Evolutionary conservation across 2,888 invertebrate species (phyloP).

Genomic region (Scaptomyza caliginosa): DNA sequence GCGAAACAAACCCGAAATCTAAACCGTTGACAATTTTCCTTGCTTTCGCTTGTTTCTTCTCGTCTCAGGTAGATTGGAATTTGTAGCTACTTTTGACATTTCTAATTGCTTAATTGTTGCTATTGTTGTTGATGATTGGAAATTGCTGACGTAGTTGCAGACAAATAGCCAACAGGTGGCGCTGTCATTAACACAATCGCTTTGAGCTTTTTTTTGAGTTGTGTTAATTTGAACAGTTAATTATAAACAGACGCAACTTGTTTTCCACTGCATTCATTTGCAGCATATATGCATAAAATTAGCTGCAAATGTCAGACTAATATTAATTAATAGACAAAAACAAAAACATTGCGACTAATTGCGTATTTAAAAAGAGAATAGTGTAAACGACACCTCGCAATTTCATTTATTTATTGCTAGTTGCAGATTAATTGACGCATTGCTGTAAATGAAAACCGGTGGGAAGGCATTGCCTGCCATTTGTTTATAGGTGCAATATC

Average conservation of each 20-base stretch:
- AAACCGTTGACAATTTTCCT: constrained; percentile 61
- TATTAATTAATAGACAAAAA: constrained; percentile 18
- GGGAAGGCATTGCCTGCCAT: constrained; percentile 52
- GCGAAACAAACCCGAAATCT: constrained; percentile 41
- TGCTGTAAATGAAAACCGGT: constrained; percentile 58
- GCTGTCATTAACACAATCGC: constrained; percentile 62
- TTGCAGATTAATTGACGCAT: constrained; percentile 27
- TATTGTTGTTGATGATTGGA: constrained; percentile 41
- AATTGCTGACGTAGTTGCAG: constrained; percentile 69
- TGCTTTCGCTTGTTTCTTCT: constrained; percentile 8
- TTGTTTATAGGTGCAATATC: constrained; percentile 44
- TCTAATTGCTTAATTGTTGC: constrained; percentile 61
- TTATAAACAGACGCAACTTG: constrained; percentile 69
- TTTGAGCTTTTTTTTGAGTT: neutral
- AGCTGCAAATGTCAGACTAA: constrained; percentile 56
- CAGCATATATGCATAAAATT: constrained; percentile 57
- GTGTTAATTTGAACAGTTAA: constrained; percentile 67
- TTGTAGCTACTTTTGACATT: constrained; percentile 34
- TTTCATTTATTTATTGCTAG: constrained; percentile 13
- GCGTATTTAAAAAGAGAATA: neutral
- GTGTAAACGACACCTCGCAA: constrained; percentile 53
- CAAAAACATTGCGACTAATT: constrained; percentile 49
- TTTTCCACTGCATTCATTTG: constrained; percentile 49
- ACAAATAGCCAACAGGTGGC: constrained; percentile 76
- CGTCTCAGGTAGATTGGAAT: constrained; percentile 54